These are phyloP conservation scores for Pygoscelis adeliae DNA, from an alignment of 2,113 vertebrate genomes.

Conservation along the genomic window DNA sequence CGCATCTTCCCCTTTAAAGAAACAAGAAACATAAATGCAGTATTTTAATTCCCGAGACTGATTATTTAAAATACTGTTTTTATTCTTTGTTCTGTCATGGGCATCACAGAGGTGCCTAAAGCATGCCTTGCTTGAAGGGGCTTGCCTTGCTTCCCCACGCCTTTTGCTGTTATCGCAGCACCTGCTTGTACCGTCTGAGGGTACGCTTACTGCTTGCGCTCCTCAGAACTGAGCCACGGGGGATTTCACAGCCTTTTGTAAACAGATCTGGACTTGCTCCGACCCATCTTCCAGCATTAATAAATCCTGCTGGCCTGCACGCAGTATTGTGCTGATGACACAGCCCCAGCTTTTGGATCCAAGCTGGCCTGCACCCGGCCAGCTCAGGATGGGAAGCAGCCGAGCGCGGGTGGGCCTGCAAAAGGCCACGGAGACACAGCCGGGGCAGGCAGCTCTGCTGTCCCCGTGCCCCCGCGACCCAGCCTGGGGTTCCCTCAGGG, in stretches of 20 bases:
- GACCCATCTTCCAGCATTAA: neutral
- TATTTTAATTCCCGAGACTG: neutral
- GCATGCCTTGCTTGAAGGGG: neutral
- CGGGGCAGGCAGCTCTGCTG: neutral
- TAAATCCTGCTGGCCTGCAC: neutral
- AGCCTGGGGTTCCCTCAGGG: neutral
- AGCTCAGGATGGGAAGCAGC: neutral
- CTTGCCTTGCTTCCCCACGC: neutral
- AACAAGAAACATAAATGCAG: neutral
- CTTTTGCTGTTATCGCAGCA: fast-evolving
- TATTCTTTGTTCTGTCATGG: neutral
- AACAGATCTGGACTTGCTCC: neutral
- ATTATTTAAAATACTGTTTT: neutral
- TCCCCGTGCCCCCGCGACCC: too few relatives aligned
- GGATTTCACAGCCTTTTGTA: neutral
- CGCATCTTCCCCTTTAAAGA: neutral
- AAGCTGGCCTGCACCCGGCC: neutral
- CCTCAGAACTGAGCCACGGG: fast-evolving
- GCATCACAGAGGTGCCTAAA: neutral
- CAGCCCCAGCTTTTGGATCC: neutral
- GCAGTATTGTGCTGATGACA: fast-evolving
- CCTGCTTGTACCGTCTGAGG: neutral
- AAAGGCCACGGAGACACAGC: neutral
- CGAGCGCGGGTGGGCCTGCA: fast-evolving
- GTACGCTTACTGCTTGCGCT: neutral